Percentiles rank a stretch among this genome's conserved stretches.
phyloP scores from a whole-genome alignment of 2,797 vertebrate species.

The Dryobates pubescens region DNA sequence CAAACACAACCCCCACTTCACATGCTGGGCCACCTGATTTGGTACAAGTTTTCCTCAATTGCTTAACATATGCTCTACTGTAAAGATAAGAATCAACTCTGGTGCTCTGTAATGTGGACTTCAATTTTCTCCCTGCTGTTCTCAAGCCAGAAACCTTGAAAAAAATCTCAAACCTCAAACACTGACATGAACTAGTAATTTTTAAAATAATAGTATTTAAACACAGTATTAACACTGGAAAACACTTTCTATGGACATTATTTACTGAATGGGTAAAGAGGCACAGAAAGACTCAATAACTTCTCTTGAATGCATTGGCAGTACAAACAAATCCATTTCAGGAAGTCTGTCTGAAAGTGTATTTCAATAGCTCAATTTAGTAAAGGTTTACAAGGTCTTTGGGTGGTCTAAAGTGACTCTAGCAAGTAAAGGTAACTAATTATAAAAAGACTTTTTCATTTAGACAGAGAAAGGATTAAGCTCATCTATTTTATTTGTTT shows the following conservation, averaged over 20 bases:
- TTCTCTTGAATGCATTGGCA: not conserved
- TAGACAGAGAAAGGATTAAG: not conserved
- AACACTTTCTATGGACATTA: not conserved
- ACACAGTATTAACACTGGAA: not conserved
- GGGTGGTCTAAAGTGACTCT: not conserved
- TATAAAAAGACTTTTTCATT: not conserved
- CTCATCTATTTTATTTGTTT: not conserved
- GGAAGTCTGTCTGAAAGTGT: not conserved
- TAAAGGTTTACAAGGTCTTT: slow-evolving; percentile 17
- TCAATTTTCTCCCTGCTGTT: not conserved
- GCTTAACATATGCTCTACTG: not conserved
- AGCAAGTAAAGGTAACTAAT: slow-evolving; percentile 14
- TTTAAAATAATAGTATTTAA: too few relatives aligned
- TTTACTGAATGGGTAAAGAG: not conserved
- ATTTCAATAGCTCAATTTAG: slow-evolving; percentile 3
- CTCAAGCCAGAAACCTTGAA: not conserved
- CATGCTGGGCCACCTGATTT: not conserved
- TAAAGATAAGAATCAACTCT: not conserved
- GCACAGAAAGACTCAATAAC: not conserved
- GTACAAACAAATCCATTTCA: not conserved
- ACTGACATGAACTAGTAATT: not conserved
- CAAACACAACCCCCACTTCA: not conserved
- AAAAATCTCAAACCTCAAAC: not conserved
- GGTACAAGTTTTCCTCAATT: not conserved
- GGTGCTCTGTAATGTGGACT: not conserved